Conservation (phyloP, 2,888 invertebrate species). For the Dynastes tityus region DNA sequence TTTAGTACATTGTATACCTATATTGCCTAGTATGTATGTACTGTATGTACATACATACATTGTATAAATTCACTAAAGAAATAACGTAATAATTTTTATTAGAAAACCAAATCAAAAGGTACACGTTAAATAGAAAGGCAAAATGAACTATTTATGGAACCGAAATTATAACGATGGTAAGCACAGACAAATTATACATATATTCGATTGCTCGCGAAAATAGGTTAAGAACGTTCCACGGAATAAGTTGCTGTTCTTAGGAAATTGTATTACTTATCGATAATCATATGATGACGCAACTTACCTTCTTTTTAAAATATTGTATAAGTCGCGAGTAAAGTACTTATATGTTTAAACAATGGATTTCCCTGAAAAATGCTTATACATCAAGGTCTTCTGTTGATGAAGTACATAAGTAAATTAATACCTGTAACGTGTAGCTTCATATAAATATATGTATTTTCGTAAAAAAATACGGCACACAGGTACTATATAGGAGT, state of each 20-base stretch:
- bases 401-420: not conserved
- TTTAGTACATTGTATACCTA: too few relatives aligned
- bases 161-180: too few relatives aligned
- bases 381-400: slow-evolving; percentile 4
- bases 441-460: not conserved
- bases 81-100: too few relatives aligned
- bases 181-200: not conserved
- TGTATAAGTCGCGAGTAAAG: not conserved
- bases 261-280: slow-evolving; percentile 3
- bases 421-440: not conserved
- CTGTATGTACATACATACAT: too few relatives aligned
- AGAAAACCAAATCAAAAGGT: too few relatives aligned
- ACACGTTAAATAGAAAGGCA: too few relatives aligned
- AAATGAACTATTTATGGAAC: too few relatives aligned
- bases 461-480: too few relatives aligned
- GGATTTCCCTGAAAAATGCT: not conserved
- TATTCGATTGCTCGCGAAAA: not conserved
- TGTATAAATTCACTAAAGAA: too few relatives aligned
- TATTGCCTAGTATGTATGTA: too few relatives aligned
- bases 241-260: not conserved
- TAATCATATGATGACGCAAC: slow-evolving; percentile 12
- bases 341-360: not conserved
- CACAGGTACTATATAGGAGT: too few relatives aligned
- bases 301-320: slow-evolving; percentile 9
- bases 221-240: slow-evolving; percentile 8